Percentiles rank a stretch among this genome's conserved stretches.
Conservation (phyloP, 1,140 invertebrate genomes). For the Sogatella furcifera region DNA sequence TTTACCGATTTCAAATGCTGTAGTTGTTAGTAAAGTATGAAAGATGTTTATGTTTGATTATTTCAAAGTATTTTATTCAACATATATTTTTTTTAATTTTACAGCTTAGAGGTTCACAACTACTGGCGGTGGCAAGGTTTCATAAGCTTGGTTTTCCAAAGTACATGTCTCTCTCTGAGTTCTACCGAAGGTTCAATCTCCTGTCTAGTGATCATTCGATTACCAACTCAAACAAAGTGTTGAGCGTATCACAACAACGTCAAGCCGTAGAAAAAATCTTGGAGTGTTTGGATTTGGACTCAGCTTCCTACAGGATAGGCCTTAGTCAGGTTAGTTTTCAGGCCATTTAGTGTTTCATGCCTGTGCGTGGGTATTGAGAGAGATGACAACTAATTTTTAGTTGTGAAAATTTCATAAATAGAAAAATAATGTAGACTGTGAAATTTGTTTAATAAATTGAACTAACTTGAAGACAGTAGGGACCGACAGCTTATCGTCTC, state of each 20-base stretch:
- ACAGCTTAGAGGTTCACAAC: conserved; percentile 80
- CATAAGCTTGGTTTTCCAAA: conserved; percentile 91
- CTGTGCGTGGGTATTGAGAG: no score
- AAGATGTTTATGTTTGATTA: no score
- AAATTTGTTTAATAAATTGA: no score
- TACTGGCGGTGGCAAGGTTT: conserved; percentile 77
- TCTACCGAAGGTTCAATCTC: conserved; percentile 70
- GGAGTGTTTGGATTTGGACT: conserved; percentile 73
- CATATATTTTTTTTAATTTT: conserved; percentile 23
- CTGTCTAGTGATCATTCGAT: conserved; percentile 44
- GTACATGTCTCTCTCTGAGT: conserved; percentile 76
- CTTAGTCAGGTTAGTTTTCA: conserved; percentile 41
- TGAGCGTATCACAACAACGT: conserved; percentile 46
- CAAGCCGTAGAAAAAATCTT: conserved; percentile 68
- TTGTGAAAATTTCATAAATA: no score
- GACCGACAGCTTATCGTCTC: no score
- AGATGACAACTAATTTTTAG: no score
- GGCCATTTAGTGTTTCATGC: no score
- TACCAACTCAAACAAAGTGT: conserved; percentile 34
- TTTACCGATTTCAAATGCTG: no score
- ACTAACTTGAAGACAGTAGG: no score
- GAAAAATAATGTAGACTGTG: no score
- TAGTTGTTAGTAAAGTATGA: no score
- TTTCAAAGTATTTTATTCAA: neutral
- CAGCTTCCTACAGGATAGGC: conserved; percentile 76